phyloP scores from a whole-genome alignment of 2,113 vertebrate species.

The Carassius carassius region DNA sequence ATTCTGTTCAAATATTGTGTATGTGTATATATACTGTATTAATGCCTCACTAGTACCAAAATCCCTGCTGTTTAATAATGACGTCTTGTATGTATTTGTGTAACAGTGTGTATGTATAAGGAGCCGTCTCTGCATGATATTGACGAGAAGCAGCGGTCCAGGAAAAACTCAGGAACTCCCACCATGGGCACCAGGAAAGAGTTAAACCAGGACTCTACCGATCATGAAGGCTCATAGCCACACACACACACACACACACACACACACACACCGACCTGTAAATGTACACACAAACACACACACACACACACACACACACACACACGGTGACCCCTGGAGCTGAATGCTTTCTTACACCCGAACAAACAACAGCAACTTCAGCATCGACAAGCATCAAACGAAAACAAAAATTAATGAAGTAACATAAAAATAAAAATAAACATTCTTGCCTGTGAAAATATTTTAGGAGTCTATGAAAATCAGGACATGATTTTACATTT shows the following conservation, averaged over 20 bases:
- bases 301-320: neutral
- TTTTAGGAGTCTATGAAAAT: slow-evolving; percentile 79
- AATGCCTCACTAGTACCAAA: neutral
- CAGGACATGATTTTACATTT: slow-evolving; percentile 86
- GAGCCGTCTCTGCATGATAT: slow-evolving; percentile 98
- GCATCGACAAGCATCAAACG: slow-evolving; percentile 48
- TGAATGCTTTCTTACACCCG: slow-evolving; percentile 75
- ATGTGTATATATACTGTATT: too few species aligned
- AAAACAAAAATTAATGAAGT: slow-evolving; percentile 53
- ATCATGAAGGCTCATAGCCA: slow-evolving; percentile 71
- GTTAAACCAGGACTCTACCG: slow-evolving; percentile 87
- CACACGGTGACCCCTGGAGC: slow-evolving; percentile 73
- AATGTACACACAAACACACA: slow-evolving; percentile 24
- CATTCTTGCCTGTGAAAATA: slow-evolving; percentile 80
- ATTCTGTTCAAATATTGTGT: too few species aligned
- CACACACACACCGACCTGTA: slow-evolving; percentile 1
- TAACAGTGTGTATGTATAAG: slow-evolving; percentile 97
- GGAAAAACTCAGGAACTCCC: slow-evolving; percentile 91
- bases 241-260: neutral
- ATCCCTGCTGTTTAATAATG: neutral
- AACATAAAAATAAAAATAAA: slow-evolving; percentile 44
- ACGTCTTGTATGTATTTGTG: slow-evolving; percentile 12
- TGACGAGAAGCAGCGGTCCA: slow-evolving; percentile 92
- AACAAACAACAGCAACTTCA: slow-evolving; percentile 53
- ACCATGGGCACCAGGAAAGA: slow-evolving; percentile 91